phyloP scores from a whole-genome alignment of 2,888 invertebrate genomes.

The Gnatocerus cornutus region DNA sequence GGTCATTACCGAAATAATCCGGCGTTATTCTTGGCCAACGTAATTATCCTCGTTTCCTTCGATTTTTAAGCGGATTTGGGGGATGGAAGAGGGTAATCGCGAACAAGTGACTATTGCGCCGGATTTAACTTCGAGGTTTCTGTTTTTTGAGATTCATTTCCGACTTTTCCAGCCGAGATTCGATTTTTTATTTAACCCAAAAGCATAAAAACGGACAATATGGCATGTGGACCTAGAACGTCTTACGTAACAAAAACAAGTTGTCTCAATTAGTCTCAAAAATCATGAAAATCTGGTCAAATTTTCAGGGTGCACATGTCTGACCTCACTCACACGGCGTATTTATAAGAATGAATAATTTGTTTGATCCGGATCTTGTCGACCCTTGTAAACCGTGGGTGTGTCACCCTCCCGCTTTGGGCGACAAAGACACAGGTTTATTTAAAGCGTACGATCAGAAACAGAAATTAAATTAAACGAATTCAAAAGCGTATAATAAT shows the following conservation, averaged over 20 bases:
- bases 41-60: slow-evolving; percentile 15
- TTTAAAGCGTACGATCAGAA: slow-evolving; percentile 23
- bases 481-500: slow-evolving; percentile 29
- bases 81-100: slow-evolving; percentile 2
- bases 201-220: background rate
- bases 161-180: background rate
- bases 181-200: slow-evolving; percentile 8
- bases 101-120: slow-evolving; percentile 12
- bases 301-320: slow-evolving; percentile 14
- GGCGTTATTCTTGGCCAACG: background rate
- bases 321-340: slow-evolving; percentile 11
- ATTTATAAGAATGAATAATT: slow-evolving; percentile 28
- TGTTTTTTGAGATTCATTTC: slow-evolving; percentile 5
- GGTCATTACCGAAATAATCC: slow-evolving; percentile 4
- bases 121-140: slow-evolving; percentile 6
- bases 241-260: too few relatives aligned
- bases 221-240: too few relatives aligned
- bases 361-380: slow-evolving; percentile 15
- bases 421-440: slow-evolving; percentile 17
- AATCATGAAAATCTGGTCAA: too few relatives aligned
- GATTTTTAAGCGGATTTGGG: slow-evolving; percentile 21
- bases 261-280: too few relatives aligned
- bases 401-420: slow-evolving; percentile 1
- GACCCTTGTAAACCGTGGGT: slow-evolving; percentile 23
- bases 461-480: slow-evolving; percentile 36